phyloP scores from a whole-genome alignment of 2,888 invertebrate genomes.

The Acanthacorydalis orientalis region DNA sequence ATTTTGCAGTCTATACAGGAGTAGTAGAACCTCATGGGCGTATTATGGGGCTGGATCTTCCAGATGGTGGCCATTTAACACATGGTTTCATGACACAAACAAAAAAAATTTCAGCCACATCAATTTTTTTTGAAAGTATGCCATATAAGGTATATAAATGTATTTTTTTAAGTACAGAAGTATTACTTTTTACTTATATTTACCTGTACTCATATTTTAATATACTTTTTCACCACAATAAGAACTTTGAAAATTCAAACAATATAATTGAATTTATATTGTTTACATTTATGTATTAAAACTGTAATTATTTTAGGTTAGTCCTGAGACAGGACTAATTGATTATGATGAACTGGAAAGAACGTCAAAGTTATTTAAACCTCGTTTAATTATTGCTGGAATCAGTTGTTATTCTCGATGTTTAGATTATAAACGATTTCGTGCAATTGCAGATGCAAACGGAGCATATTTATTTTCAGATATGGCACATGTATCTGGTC shows the following conservation, averaged over 20 bases:
- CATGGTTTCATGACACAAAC: conserved; percentile 81
- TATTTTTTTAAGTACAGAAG: too few species aligned
- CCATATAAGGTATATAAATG: conserved; percentile 64
- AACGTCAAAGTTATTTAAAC: conserved; percentile 74
- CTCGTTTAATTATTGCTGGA: conserved; percentile 85
- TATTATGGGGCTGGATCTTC: conserved; percentile 92
- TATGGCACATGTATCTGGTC: conserved; percentile 91
- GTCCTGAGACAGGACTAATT: conserved; percentile 69
- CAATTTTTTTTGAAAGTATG: conserved; percentile 96
- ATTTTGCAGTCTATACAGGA: conserved; percentile 89
- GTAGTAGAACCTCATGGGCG: conserved; percentile 81
- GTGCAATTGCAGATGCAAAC: conserved; percentile 64
- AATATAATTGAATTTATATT: not conserved
- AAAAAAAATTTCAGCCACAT: conserved; percentile 91
- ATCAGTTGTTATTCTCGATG: conserved; percentile 86
- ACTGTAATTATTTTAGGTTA: conserved; percentile 26
- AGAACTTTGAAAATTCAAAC: not conserved
- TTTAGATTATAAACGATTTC: conserved; percentile 80
- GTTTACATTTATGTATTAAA: not conserved
- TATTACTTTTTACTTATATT: too few species aligned
- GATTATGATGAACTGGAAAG: conserved; percentile 80
- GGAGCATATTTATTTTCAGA: conserved; percentile 83
- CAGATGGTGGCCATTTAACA: conserved; percentile 93
- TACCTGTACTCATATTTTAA: too few species aligned
- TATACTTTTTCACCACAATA: not conserved